Evolutionary conservation across 2,797 vertebrate species (phyloP).

Genomic region (Tokudaia muenninki): DNA sequence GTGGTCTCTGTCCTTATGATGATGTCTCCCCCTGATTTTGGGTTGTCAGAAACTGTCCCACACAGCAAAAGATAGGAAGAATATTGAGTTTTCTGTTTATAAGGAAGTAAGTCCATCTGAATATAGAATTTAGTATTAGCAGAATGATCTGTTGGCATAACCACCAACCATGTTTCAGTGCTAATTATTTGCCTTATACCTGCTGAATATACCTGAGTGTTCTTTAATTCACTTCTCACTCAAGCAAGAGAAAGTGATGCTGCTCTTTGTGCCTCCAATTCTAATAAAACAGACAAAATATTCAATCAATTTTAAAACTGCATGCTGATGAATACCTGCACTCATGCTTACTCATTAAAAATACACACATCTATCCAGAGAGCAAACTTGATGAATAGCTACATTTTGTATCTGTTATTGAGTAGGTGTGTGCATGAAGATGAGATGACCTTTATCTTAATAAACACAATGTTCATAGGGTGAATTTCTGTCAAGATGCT

Average conservation of each 20-base stretch:
- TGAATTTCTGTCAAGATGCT: slow-evolving; percentile 74
- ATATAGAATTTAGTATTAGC: not conserved
- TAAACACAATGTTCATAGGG: slow-evolving; percentile 37
- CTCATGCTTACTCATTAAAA: not conserved
- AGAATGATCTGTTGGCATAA: not conserved
- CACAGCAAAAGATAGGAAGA: not conserved
- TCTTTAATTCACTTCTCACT: slow-evolving; percentile 12
- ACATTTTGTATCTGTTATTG: not conserved
- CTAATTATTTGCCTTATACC: not conserved
- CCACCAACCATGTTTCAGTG: not conserved
- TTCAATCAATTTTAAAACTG: slow-evolving; percentile 25
- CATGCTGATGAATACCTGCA: not conserved
- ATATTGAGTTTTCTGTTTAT: no score
- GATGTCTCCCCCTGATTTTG: not conserved
- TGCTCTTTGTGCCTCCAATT: not conserved
- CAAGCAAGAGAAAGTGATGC: not conserved
- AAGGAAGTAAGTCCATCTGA: not conserved
- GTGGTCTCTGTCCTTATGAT: not conserved
- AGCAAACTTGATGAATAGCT: slow-evolving; percentile 34
- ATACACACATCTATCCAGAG: not conserved
- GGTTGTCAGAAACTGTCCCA: not conserved
- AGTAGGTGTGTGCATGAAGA: not conserved
- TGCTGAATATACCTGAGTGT: not conserved
- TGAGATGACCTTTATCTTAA: slow-evolving; percentile 79
- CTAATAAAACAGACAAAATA: not conserved